Evolutionary conservation across 2,797 vertebrate species (phyloP).

Genomic region (Megaceryle alcyon): DNA sequence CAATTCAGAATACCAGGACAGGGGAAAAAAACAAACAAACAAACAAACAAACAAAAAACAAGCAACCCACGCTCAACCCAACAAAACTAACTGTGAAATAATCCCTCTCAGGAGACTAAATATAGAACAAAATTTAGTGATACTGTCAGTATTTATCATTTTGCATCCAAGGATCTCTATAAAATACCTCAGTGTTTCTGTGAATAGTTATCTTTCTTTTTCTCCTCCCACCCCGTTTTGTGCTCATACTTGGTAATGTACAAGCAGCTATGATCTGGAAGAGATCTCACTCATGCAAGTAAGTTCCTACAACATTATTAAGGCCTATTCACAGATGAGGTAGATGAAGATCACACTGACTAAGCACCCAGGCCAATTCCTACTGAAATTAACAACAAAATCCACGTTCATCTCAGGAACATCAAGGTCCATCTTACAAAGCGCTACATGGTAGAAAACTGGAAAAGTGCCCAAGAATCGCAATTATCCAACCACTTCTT

Average conservation of each 20-base stretch:
- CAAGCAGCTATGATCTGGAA: not conserved
- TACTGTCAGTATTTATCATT: not conserved
- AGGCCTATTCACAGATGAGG: not conserved
- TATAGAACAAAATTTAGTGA: not conserved
- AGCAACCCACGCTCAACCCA: not conserved
- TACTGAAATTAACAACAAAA: not conserved
- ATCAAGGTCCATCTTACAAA: not conserved
- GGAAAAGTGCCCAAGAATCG: not conserved
- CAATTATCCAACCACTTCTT: not conserved
- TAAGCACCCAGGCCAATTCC: not conserved
- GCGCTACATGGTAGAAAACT: not conserved
- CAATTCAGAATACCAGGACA: not conserved
- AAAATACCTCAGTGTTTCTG: not conserved
- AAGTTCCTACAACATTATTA: not conserved
- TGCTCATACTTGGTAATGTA: not conserved
- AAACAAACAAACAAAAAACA: too few species aligned
- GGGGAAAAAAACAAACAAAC: too few species aligned
- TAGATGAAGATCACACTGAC: not conserved
- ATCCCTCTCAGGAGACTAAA: not conserved
- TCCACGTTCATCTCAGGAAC: not conserved
- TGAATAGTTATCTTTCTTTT: not conserved
- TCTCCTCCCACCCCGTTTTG: not conserved
- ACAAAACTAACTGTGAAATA: not conserved
- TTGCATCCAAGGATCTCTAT: not conserved
- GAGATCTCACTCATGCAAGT: not conserved